These are phyloP conservation scores for Ecdyonurus torrentis DNA, from an alignment of 2,888 invertebrate genomes.

Conservation along the genomic window DNA sequence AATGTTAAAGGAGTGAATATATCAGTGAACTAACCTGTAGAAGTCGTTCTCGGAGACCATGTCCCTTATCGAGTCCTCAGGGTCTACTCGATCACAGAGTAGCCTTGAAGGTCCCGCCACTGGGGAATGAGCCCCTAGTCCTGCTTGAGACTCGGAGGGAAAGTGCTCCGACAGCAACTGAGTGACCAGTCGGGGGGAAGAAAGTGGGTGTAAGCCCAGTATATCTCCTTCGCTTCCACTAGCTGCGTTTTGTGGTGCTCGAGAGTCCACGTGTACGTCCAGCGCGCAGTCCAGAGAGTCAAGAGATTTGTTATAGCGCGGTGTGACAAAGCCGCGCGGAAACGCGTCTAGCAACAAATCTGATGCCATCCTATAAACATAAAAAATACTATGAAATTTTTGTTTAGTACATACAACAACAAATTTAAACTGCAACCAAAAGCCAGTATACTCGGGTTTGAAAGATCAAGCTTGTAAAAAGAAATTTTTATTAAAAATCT, in stretches of 20 bases:
- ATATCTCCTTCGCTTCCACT: neutral
- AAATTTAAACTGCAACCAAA: neutral
- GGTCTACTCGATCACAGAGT: slow-evolving; percentile 36
- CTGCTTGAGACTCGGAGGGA: neutral
- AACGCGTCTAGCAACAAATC: neutral
- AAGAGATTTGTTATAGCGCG: neutral
- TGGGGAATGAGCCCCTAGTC: neutral
- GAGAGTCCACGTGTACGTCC: neutral
- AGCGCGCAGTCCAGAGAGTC: neutral
- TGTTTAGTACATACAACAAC: neutral
- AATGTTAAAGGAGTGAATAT: no score
- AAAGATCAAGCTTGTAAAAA: no score
- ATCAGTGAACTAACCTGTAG: slow-evolving; percentile 38
- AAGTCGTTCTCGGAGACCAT: slow-evolving; percentile 44
- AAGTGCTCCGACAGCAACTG: neutral
- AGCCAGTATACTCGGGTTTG: neutral
- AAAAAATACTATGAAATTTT: neutral
- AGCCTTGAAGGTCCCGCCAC: neutral
- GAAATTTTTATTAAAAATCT: neutral
- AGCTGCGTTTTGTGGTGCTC: neutral
- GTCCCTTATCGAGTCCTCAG: slow-evolving; percentile 43
- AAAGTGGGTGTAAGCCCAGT: neutral
- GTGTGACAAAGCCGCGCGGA: neutral
- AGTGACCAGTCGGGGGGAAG: neutral
- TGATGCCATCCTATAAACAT: neutral